Evolutionary conservation across 2,113 vertebrate species (phyloP).

Genomic region (Notechis scutatus): DNA sequence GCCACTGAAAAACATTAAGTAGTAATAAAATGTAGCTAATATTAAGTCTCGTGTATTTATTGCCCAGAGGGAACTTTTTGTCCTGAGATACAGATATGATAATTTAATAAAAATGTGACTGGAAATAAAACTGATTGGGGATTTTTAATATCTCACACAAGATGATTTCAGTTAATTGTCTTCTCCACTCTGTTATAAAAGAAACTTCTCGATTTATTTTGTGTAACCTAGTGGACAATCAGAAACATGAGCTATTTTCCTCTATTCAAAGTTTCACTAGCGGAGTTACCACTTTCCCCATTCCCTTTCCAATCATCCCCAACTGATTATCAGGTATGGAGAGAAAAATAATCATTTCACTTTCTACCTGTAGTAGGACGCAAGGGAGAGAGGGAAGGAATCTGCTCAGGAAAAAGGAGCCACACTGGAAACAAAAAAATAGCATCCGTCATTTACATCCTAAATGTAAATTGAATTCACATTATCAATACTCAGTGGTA

Average conservation of each 20-base stretch:
- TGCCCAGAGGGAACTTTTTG: background rate
- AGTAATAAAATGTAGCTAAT: background rate
- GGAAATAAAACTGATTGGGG: background rate
- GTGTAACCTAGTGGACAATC: background rate
- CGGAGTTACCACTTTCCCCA: background rate
- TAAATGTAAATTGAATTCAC: background rate
- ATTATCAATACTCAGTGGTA: background rate
- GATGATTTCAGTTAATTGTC: background rate
- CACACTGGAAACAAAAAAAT: background rate
- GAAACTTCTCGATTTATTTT: background rate
- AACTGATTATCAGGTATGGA: background rate
- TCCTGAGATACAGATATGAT: background rate
- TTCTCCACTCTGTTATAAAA: background rate
- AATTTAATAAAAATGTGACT: background rate
- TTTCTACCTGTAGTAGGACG: background rate
- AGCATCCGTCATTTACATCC: background rate
- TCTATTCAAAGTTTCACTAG: background rate
- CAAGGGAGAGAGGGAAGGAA: background rate
- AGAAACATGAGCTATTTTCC: background rate
- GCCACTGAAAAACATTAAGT: background rate
- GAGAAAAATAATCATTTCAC: background rate
- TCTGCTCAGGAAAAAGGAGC: background rate
- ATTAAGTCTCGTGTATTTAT: background rate
- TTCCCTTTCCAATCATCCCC: background rate
- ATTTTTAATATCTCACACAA: background rate